Base-by-base conservation (phyloP, 2,888 invertebrate species). In the Ectropis crepuscularia region DNA sequence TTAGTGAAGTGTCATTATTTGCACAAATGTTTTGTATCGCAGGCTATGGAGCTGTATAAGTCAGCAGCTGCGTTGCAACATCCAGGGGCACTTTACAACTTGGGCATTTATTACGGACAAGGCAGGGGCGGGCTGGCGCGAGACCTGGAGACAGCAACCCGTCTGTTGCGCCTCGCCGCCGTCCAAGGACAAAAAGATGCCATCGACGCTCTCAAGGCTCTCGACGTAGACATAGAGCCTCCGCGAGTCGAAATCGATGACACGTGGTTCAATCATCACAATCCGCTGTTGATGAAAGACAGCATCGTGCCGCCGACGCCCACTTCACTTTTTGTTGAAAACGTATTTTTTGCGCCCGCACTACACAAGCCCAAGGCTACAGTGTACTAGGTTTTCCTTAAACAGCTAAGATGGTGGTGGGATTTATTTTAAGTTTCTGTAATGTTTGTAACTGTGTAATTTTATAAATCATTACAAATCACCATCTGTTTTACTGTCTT, bases 41-140 rank as follows among this genome's bases (percentile, higher is more conserved):
- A 96, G 95, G 96, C 96, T 53, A 94, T 94, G 81, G 93, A 95
- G 76, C 91, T 94, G 78, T 96, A 96, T 77, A 88, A 90, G 66
- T 86, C 93, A 62, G 96, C 96, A 46, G 95, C 95, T 12, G 89
- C 94, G 8, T 82, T 92, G 55, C 95, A 95, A 42, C 96, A 96
- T 77, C 90, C 95, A 2, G 93, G 94, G 67, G 95, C 96, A 0
- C 90, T 95, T 74, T 96, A 95, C 79, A 96, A 96, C 79, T 90
- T 96, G 57, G 96, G 95, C 4, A 92, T 96, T 53, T 95, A 95
- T 76, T 94, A 95, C 79, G 94, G 95, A 2, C 95, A 95, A 76
- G 95, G 95, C 0, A 86, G 93, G 67, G 95, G 95, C 10, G 95
- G 95, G 0, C 83, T 95, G 0, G 72, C 86, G 6, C 80, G 87